Conservation (phyloP, 2,888 invertebrate species). For the Melanostoma mellinum region DNA sequence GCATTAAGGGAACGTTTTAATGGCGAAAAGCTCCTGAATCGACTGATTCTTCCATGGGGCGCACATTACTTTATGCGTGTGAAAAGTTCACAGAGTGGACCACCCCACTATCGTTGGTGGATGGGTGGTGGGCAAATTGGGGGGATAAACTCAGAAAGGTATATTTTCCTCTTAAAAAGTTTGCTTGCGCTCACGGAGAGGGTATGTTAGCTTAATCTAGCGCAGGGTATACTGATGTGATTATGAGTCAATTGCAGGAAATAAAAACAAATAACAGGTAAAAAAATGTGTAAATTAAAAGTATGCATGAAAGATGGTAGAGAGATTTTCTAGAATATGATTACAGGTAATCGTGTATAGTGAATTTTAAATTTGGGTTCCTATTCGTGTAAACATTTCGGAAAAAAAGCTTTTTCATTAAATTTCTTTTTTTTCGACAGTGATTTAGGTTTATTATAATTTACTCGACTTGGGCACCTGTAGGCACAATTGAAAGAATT, state of each 20-base stretch:
- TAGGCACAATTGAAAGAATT: slow-evolving; percentile 46
- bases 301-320: slow-evolving; percentile 41
- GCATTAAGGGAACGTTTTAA: slow-evolving; percentile 71
- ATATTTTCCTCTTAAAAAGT: slow-evolving; percentile 52
- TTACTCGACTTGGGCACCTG: slow-evolving; percentile 56
- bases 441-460: slow-evolving; percentile 23
- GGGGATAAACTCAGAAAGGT: slow-evolving; percentile 30
- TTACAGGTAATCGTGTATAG: slow-evolving; percentile 40
- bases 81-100: slow-evolving; percentile 66
- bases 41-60: slow-evolving; percentile 69
- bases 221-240: slow-evolving; percentile 49
- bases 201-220: slow-evolving; percentile 50
- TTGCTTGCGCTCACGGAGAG: slow-evolving; percentile 46
- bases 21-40: slow-evolving; percentile 72
- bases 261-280: slow-evolving; percentile 43
- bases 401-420: slow-evolving; percentile 3
- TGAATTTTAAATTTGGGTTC: slow-evolving; percentile 38
- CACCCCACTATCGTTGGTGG: slow-evolving; percentile 55
- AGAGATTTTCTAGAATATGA: slow-evolving; percentile 42
- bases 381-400: slow-evolving; percentile 39
- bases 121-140: slow-evolving; percentile 34
- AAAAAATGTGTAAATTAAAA: slow-evolving; percentile 35
- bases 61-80: slow-evolving; percentile 72
- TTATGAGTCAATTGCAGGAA: slow-evolving; percentile 64
- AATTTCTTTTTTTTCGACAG: background rate